These are phyloP conservation scores for Lepus timidus DNA, from an alignment of 2,113 vertebrate species.

Conservation along the genomic window DNA sequence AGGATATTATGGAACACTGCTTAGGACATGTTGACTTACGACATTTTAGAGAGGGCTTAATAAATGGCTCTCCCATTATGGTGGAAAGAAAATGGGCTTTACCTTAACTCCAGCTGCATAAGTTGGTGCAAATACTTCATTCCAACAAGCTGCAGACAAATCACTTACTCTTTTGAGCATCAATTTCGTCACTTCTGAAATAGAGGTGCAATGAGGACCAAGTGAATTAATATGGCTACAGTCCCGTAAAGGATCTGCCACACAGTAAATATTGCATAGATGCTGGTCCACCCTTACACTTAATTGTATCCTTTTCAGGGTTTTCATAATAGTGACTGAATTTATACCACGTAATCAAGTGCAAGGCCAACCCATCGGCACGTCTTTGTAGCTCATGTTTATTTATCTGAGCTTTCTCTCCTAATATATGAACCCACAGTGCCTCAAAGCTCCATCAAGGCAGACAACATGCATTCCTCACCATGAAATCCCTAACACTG, in stretches of 20 bases:
- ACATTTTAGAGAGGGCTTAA: background rate
- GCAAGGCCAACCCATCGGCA: rapidly evolving
- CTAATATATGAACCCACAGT: background rate
- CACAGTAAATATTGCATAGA: background rate
- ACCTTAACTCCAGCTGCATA: background rate
- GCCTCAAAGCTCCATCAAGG: background rate
- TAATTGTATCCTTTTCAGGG: background rate
- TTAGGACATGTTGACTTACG: background rate
- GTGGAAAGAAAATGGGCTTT: background rate
- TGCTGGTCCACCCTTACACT: background rate
- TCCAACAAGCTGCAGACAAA: background rate
- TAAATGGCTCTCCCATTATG: background rate
- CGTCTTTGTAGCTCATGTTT: background rate
- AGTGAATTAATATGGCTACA: background rate
- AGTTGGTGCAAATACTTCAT: background rate
- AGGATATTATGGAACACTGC: background rate
- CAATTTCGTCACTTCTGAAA: background rate
- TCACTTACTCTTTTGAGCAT: background rate
- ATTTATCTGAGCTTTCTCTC: background rate
- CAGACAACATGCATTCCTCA: background rate
- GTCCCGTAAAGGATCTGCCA: background rate
- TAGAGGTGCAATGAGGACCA: background rate
- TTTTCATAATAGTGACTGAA: background rate
- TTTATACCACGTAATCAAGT: background rate
- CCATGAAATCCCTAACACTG: background rate